Percentiles rank a stretch among this genome's conserved stretches.
Evolutionary conservation across 2,888 invertebrate species (phyloP).

Genomic region (Ephialtes manifestator): DNA sequence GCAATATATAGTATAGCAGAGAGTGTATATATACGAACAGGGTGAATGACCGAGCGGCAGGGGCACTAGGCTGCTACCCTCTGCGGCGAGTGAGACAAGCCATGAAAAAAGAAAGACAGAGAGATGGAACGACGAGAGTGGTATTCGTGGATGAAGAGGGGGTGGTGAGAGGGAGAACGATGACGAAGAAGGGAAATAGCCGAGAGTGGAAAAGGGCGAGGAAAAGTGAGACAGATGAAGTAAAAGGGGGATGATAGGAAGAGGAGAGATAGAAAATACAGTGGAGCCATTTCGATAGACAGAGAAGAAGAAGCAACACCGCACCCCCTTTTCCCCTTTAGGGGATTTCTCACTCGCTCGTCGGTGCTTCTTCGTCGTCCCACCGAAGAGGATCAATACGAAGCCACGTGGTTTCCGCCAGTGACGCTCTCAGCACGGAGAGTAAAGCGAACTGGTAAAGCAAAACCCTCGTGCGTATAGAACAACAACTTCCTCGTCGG

Average conservation of each 20-base stretch:
- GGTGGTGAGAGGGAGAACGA: constrained; percentile 67
- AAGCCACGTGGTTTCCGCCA: constrained; percentile 83
- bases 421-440: constrained; percentile 75
- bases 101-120: constrained; percentile 71
- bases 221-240: constrained; percentile 14
- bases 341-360: constrained; percentile 65
- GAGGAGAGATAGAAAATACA: constrained; percentile 70
- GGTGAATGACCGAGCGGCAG: constrained; percentile 85
- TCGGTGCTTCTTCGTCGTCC: constrained; percentile 76
- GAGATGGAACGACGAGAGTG: constrained; percentile 50
- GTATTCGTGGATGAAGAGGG: constrained; percentile 61
- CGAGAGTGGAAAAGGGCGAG: constrained; percentile 43
- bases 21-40: constrained; percentile 62
- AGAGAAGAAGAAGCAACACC: constrained; percentile 45
- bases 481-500: not conserved
- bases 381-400: constrained; percentile 84
- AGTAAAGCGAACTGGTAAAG: constrained; percentile 34
- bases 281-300: constrained; percentile 54
- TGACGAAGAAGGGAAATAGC: constrained; percentile 63
- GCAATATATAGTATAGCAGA: constrained; percentile 52
- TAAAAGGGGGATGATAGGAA: constrained; percentile 31
- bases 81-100: constrained; percentile 74
- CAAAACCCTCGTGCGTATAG: not conserved
- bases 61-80: constrained; percentile 86
- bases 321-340: constrained; percentile 48